These are phyloP conservation scores for Muscina levida DNA, from an alignment of 2,888 invertebrate species.

Conservation along the genomic window DNA sequence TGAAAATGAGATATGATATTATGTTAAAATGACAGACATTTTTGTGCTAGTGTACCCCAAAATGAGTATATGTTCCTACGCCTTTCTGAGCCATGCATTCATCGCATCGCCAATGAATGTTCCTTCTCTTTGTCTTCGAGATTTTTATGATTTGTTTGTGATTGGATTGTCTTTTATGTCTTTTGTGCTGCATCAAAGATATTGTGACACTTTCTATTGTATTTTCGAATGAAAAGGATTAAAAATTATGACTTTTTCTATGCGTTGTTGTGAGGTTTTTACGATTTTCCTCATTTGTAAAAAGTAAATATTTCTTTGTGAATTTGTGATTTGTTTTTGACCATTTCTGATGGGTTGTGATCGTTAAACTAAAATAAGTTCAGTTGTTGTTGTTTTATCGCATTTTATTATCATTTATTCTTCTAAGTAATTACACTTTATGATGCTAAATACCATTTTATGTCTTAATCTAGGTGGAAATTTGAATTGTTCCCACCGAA, in stretches of 20 bases:
- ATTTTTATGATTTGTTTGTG: conserved; percentile 67
- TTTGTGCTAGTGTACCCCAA: conserved; percentile 29
- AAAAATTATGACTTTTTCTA: conserved; percentile 60
- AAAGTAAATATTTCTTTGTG: conserved; percentile 30
- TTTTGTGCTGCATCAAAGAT: conserved; percentile 72
- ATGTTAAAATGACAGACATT: conserved; percentile 23
- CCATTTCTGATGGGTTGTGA: conserved; percentile 38
- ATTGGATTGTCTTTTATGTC: conserved; percentile 50
- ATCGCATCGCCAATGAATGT: not conserved
- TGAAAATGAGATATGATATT: no score
- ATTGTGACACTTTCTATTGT: conserved; percentile 78
- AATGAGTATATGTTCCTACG: conserved; percentile 46
- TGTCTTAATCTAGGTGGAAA: conserved; percentile 50
- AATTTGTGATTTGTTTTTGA: conserved; percentile 28
- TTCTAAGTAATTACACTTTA: conserved; percentile 60
- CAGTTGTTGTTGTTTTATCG: conserved; percentile 13
- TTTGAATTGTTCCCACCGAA: conserved; percentile 38
- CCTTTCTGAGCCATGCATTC: conserved; percentile 49
- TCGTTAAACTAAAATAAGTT: conserved; percentile 50
- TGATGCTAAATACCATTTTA: conserved; percentile 46
- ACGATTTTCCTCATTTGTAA: conserved; percentile 46
- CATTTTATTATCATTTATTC: conserved; percentile 56
- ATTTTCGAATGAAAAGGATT: conserved; percentile 69
- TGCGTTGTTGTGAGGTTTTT: conserved; percentile 40
- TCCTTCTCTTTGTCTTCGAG: conserved; percentile 28